A percentile compares a stretch with the other conserved stretches of the same genome.
Conservation (phyloP, 1,140 invertebrate genomes). For the Platyura marginata region DNA sequence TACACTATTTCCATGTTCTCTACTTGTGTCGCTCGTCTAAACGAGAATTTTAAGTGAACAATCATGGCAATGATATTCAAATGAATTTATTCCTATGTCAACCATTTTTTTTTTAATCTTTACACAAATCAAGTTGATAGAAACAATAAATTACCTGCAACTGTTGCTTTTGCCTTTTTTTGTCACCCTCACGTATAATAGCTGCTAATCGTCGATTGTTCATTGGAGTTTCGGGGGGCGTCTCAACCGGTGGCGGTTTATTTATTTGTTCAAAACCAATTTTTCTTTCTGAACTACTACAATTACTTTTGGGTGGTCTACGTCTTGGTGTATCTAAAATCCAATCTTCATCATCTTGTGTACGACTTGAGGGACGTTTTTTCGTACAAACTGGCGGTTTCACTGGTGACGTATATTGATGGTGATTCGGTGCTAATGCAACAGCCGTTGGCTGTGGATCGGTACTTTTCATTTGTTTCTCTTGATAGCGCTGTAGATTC, state of each 20-base stretch:
- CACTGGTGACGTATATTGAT: neutral
- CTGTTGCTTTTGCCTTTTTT: slow-evolving; percentile 1
- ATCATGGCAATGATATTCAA: no score
- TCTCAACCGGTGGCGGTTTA: slow-evolving; percentile 11
- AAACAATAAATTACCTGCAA: neutral
- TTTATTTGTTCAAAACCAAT: neutral
- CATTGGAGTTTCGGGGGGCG: slow-evolving; percentile 1
- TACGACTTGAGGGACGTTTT: slow-evolving; percentile 13
- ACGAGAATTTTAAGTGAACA: no score
- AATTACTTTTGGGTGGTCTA: slow-evolving; percentile 10
- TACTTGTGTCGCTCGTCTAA: no score
- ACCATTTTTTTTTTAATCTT: no score
- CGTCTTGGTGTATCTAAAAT: slow-evolving; percentile 31
- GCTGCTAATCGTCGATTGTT: slow-evolving; percentile 2
- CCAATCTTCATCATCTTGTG: slow-evolving; percentile 35
- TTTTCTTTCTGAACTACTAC: neutral
- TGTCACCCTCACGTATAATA: slow-evolving; percentile 1
- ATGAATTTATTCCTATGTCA: no score
- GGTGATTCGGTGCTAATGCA: slow-evolving; percentile 2
- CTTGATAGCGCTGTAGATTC: slow-evolving; percentile 72
- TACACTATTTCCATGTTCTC: no score
- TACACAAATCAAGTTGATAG: no score
- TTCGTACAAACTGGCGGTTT: neutral
- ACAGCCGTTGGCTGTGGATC: slow-evolving; percentile 12
- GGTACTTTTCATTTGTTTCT: slow-evolving; percentile 49